Evolutionary conservation across 2,888 invertebrate species (phyloP).

Genomic region (Xylota segnis): DNA sequence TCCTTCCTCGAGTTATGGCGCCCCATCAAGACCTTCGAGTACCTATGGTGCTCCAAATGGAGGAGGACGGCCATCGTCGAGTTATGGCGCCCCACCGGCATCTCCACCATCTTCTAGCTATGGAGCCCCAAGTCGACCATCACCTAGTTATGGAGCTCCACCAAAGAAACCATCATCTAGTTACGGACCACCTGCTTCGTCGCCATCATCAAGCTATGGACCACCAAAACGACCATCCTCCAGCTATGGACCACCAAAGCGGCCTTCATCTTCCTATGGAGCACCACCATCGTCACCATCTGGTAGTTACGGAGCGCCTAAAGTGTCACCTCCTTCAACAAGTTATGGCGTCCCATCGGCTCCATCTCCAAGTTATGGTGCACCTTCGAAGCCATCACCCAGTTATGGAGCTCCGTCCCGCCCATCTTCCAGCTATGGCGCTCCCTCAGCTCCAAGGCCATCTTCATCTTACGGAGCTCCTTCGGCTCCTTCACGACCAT

Average conservation of each 20-base stretch:
- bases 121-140: slow-evolving; percentile 80
- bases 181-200: slow-evolving; percentile 85
- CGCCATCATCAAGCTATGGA: slow-evolving; percentile 80
- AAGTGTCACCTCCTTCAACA: slow-evolving; percentile 84
- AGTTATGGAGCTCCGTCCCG: slow-evolving; percentile 82
- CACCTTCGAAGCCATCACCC: slow-evolving; percentile 81
- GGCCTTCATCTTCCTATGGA: slow-evolving; percentile 80
- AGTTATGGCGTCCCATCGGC: slow-evolving; percentile 86
- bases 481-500: slow-evolving; percentile 84
- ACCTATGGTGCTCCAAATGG: slow-evolving; percentile 82
- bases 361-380: slow-evolving; percentile 79
- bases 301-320: slow-evolving; percentile 71
- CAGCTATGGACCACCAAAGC: slow-evolving; percentile 82
- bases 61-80: slow-evolving; percentile 83
- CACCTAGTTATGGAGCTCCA: slow-evolving; percentile 82
- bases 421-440: slow-evolving; percentile 58
- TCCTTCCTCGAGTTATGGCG: slow-evolving; percentile 84
- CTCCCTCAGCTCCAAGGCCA: slow-evolving; percentile 78
- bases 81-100: slow-evolving; percentile 85
- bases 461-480: slow-evolving; percentile 82
- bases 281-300: slow-evolving; percentile 83
- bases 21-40: slow-evolving; percentile 83
- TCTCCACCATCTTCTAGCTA: slow-evolving; percentile 83
- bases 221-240: slow-evolving; percentile 81
- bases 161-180: slow-evolving; percentile 83